A percentile compares a stretch with the other conserved stretches of the same genome.
Conservation (phyloP, 1,140 invertebrate species). For the Littorina saxatilis region DNA sequence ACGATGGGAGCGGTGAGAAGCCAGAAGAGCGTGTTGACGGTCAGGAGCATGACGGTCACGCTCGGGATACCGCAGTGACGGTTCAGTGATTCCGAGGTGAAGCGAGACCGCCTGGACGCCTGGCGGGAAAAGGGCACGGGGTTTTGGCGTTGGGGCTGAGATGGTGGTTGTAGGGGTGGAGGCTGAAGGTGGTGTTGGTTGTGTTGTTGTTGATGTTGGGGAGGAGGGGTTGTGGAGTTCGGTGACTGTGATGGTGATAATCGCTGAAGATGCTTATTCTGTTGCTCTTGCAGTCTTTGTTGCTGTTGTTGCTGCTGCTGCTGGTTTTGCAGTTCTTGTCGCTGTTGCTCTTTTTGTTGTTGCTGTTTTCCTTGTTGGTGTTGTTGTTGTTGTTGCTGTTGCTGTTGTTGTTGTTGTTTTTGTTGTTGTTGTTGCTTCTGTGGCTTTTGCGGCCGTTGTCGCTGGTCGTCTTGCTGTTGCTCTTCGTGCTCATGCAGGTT, state of each 20-base stretch:
- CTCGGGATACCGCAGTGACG: constrained; percentile 41
- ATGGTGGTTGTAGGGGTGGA: not conserved
- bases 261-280: not conserved
- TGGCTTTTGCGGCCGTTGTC: no score
- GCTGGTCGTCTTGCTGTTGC: no score
- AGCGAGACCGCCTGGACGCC: not conserved
- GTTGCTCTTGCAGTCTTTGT: not conserved
- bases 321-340: no score
- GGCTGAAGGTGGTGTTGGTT: not conserved
- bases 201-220: not conserved
- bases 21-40: constrained; percentile 62
- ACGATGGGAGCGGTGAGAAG: constrained; percentile 64
- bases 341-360: no score
- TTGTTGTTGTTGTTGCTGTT: no score
- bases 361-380: no score
- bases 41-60: constrained; percentile 64
- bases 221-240: not conserved
- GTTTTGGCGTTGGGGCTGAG: not conserved
- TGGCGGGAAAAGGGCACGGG: not conserved
- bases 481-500: no score
- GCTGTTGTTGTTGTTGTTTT: no score
- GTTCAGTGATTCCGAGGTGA: not conserved
- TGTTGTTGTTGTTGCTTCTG: no score
- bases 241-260: not conserved
- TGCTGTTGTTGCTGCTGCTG: no score